Evolutionary conservation across 2,797 vertebrate species (phyloP), one percentile per base, ranked within the genome.

Genomic region (Triplophysa bombifrons): DNA sequence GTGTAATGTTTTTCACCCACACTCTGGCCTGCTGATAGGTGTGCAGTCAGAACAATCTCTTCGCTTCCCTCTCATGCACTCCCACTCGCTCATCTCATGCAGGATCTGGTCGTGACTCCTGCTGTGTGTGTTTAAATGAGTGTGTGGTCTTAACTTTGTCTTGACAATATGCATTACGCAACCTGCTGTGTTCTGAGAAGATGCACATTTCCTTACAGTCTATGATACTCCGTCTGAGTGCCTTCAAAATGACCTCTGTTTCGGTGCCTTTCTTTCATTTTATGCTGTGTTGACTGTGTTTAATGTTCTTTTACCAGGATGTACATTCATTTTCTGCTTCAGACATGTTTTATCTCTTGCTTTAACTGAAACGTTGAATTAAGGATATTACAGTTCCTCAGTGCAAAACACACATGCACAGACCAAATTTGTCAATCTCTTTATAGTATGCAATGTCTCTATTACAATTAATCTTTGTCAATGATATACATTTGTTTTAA

Each of bases 41-140:
- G 86, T 88, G 87, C 88, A 88, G 90, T 89, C 86, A 67, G 88
- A 87, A 84, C 89, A 90, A 90, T 92, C 88, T 88, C 90, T 90
- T 81, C 85, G 84, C 90, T 89, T 89, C 88, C 90, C 90, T 89
- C 87, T 90, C 90, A 90, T 90, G 85, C 88, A 91, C 91, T 90
- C 93, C 92, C 91, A 92, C 93, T 90, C 90, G 85, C 89, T 92
- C 89, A 88, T 88, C 86, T 89, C 87, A 88, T 88, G 90, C 89
- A 88, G 89, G 90, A 83, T 91, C 83, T 80, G 86, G 76, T 90
- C 86, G 87, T 89, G 86, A 87, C 88, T 88, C 83, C 76, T 86
- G 85, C 51, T 73, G 25, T 73, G 44, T 20, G n/a, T 74, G 61
- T 79, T 56, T 87, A 76, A 87, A 85, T 87, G 46, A 61, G 65